These are phyloP conservation scores for Isurus oxyrinchus DNA, from an alignment of 2,113 vertebrate species.

Conservation along the genomic window DNA sequence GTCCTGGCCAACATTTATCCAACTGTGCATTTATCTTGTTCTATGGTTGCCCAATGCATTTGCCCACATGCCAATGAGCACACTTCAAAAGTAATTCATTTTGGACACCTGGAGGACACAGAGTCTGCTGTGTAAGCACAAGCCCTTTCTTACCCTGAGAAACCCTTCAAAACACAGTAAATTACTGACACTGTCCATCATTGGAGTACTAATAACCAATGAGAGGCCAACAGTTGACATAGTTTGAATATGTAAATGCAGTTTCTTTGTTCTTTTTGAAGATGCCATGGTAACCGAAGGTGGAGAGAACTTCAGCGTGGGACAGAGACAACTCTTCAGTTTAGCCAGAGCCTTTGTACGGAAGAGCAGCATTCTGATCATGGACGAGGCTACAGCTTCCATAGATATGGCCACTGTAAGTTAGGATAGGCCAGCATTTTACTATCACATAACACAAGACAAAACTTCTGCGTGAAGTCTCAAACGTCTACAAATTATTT, in stretches of 20 bases:
- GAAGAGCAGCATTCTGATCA: constrained; percentile 95
- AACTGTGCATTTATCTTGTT: background rate
- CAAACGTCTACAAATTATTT: background rate
- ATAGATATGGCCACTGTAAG: constrained; percentile 97
- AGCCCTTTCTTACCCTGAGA: background rate
- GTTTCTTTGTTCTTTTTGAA: constrained; percentile 43
- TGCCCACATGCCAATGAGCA: background rate
- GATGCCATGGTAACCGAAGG: constrained; percentile 89
- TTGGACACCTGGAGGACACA: background rate
- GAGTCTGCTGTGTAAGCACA: background rate
- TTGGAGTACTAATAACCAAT: background rate
- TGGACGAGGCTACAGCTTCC: constrained; percentile 97
- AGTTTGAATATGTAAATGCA: background rate
- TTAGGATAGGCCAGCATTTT: constrained; percentile 25
- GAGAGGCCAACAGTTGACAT: background rate
- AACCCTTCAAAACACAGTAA: background rate
- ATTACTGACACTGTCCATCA: background rate
- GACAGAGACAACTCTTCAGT: constrained; percentile 93
- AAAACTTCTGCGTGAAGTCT: background rate
- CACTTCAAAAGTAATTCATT: background rate
- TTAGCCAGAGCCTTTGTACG: constrained; percentile 90
- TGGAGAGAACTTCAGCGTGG: constrained; percentile 95
- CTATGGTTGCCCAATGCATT: background rate
- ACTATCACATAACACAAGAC: background rate
- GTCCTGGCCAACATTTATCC: background rate